These are phyloP conservation scores for Euclidia mi DNA, from an alignment of 2,888 invertebrate genomes.

Conservation along the genomic window DNA sequence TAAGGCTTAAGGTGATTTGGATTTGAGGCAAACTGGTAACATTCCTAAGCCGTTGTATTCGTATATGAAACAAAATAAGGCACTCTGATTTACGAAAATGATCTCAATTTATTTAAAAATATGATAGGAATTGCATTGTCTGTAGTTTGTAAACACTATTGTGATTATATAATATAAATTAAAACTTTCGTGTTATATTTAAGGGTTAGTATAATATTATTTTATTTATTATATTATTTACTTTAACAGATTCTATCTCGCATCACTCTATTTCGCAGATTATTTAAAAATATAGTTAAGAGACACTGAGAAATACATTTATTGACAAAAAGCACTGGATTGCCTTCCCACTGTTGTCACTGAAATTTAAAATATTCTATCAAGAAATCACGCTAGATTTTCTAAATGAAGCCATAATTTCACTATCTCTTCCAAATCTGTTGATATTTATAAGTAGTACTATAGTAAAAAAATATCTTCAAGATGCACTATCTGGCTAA, in stretches of 20 bases:
- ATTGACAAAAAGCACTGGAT: slow-evolving; percentile 17
- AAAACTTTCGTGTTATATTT: slow-evolving; percentile 23
- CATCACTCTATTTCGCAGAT: slow-evolving; percentile 13
- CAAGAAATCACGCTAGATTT: slow-evolving; percentile 16
- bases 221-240: slow-evolving; percentile 15
- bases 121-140: slow-evolving; percentile 41
- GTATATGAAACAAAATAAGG: no score
- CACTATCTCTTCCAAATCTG: slow-evolving; percentile 31
- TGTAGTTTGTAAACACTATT: slow-evolving; percentile 44
- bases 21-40: no score
- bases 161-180: slow-evolving; percentile 24
- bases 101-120: slow-evolving; percentile 38
- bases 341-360: slow-evolving; percentile 38
- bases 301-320: neutral
- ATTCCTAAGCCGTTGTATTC: no score
- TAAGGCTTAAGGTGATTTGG: slow-evolving; percentile 1
- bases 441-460: slow-evolving; percentile 1
- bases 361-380: slow-evolving; percentile 26
- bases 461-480: slow-evolving; percentile 13
- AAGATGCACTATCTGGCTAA: slow-evolving; percentile 27
- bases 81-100: slow-evolving; percentile 14
- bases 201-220: slow-evolving; percentile 19
- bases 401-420: slow-evolving; percentile 10
- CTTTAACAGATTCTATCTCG: slow-evolving; percentile 29
- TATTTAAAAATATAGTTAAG: slow-evolving; percentile 10